Base-by-base conservation (phyloP, 2,888 invertebrate genomes). In the Tachina grossa region DNA sequence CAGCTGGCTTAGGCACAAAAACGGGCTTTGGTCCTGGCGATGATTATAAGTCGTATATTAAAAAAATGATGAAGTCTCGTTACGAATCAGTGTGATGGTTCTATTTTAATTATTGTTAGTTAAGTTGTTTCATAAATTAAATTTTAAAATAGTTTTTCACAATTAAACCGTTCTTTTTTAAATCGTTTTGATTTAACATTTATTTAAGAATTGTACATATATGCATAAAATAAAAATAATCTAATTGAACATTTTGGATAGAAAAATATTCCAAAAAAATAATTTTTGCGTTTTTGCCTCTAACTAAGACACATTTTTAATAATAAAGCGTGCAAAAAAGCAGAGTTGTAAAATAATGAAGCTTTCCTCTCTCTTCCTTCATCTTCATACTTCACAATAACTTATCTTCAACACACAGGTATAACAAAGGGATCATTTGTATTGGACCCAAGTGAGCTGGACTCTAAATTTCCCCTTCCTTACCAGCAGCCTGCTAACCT, bases 1-100 rank as follows among this genome's bases (percentile, higher is more conserved):
- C 96, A 22, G 97, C 97, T 4, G 99, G 99, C 0, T 93, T 99
- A 49, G 98, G 98, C 0, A 96, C 96, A 84, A 96, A 97, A 91
- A 74, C 89, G 1, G 88, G 88, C 5, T 89, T 92, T 84, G 89
- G 89, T 9, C 92, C 92, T 39, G 91, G 92, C 2, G 92, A 92
- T 85, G 93, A 93, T 88, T 93, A 93, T 78, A 93, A 93, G 88
- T 90, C 92, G 1, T 93, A 93, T 81, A 93, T 93, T 19, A 93
- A 93, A 87, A 92, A 92, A 84, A 93, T 93, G 93, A 93, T 93
- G 93, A 93, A 93, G 86, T 90, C 91, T 41, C 91, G 93, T 66
- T 93, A 93, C 87, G 93, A 93, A 45, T 92, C 91, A 82, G 92
- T 90, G 9, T 92, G 89, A 88, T 83, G 79, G 55, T 16, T 63